These are phyloP conservation scores for Apotomis capreana DNA, from an alignment of 2,888 invertebrate genomes.

Conservation along the genomic window DNA sequence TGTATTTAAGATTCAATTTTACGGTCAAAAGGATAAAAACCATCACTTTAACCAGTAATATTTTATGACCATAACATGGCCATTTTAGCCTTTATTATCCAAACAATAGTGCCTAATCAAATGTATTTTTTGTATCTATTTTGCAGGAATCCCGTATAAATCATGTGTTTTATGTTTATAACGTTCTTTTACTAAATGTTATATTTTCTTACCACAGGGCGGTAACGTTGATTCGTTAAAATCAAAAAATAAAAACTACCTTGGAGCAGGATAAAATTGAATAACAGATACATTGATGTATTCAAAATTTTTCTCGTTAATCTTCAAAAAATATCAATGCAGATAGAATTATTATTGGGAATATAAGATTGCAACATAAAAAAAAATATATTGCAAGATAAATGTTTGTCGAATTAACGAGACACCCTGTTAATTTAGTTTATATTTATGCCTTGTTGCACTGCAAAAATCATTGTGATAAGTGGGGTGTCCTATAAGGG, in stretches of 20 bases:
- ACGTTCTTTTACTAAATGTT: constrained; percentile 1
- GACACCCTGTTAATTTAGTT: not conserved
- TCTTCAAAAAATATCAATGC: not conserved
- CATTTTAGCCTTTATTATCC: constrained; percentile 37
- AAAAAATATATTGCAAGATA: not conserved
- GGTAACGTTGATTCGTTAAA: not conserved
- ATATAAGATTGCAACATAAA: not conserved
- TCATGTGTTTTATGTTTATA: constrained; percentile 27
- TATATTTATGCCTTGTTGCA: constrained; percentile 40
- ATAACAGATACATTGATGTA: too few relatives aligned
- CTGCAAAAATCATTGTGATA: constrained; percentile 26
- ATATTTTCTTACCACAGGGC: constrained; percentile 12
- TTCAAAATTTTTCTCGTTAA: too few relatives aligned
- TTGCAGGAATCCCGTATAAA: constrained; percentile 27
- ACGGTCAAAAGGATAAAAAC: constrained; percentile 23
- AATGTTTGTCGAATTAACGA: not conserved
- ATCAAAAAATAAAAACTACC: too few relatives aligned
- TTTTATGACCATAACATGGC: constrained; percentile 34
- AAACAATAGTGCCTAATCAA: constrained; percentile 38
- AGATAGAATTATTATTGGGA: not conserved
- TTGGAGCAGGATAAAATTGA: too few relatives aligned
- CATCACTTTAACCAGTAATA: constrained; percentile 14
- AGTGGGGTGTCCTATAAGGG: constrained; percentile 12
- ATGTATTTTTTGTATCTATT: constrained; percentile 39
- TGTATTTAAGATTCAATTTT: not conserved